These are phyloP conservation scores for Apogon hyalosoma DNA, from an alignment of 2,797 vertebrate genomes.

Conservation along the genomic window DNA sequence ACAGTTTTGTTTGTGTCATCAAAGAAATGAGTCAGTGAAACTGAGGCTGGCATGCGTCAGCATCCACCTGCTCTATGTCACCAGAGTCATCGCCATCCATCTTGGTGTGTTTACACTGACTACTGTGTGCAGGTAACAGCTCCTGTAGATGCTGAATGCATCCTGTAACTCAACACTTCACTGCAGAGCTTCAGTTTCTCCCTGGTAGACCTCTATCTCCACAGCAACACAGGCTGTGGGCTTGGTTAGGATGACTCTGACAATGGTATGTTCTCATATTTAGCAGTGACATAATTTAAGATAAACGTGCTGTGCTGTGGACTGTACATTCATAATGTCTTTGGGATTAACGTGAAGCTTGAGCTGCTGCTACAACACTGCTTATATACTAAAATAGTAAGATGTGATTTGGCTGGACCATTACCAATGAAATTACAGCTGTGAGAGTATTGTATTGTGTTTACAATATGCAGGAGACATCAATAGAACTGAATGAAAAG, in stretches of 20 bases:
- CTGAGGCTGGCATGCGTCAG: conserved; percentile 33
- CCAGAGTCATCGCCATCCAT: neutral
- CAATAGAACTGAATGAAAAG: neutral
- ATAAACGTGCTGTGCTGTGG: neutral
- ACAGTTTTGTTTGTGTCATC: conserved; percentile 12
- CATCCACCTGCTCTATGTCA: conserved; percentile 57
- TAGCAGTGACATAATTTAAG: conserved; percentile 8
- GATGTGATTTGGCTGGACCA: too few relatives aligned
- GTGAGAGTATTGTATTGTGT: too few relatives aligned
- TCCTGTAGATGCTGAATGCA: conserved; percentile 32
- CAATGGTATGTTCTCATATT: conserved; percentile 43
- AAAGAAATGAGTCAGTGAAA: conserved; percentile 34
- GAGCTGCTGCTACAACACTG: too few relatives aligned
- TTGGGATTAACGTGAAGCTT: neutral
- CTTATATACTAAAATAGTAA: too few relatives aligned
- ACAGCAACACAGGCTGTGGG: conserved; percentile 60
- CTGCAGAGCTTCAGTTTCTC: conserved; percentile 64
- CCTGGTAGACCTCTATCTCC: conserved; percentile 62
- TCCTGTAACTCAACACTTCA: conserved; percentile 73
- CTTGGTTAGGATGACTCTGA: conserved; percentile 35
- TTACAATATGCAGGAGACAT: too few relatives aligned
- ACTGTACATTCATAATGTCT: too few relatives aligned
- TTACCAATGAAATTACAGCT: too few relatives aligned
- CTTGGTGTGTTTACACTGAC: neutral
- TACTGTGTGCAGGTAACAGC: conserved; percentile 15